phyloP scores from a whole-genome alignment of 2,113 vertebrate genomes.

The Leptobrachium ailaonicum region DNA sequence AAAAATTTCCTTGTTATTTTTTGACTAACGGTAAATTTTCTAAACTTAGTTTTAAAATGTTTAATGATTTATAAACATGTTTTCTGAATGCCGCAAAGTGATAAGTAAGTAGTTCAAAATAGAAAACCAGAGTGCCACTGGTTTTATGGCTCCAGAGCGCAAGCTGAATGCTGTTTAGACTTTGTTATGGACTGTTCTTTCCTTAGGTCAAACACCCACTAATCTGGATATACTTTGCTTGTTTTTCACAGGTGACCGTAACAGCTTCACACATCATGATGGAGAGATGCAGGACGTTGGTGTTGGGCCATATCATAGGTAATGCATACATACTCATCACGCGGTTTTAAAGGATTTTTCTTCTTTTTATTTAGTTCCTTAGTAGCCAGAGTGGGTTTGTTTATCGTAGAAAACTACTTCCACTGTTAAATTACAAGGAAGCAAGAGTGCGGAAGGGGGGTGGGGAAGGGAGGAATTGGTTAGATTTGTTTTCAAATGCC shows the following conservation, averaged over 20 bases:
- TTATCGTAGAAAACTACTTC: conserved; percentile 41
- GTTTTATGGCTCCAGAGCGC: conserved; percentile 50
- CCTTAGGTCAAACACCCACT: conserved; percentile 39
- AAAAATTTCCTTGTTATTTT: too few species aligned
- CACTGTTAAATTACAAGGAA: conserved; percentile 53
- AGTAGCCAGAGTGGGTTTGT: conserved; percentile 43
- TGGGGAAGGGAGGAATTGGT: conserved; percentile 8
- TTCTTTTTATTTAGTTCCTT: neutral
- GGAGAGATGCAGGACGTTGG: conserved; percentile 91
- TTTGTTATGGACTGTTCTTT: conserved; percentile 54
- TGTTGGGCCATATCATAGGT: conserved; percentile 96
- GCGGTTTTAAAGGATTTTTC: conserved; percentile 39
- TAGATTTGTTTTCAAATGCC: conserved; percentile 46
- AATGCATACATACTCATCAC: conserved; percentile 60
- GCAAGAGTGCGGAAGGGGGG: neutral
- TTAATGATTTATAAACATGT: too few species aligned
- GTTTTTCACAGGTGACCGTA: conserved; percentile 87
- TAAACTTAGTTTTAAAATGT: too few species aligned
- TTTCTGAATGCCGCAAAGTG: too few species aligned
- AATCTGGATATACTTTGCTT: conserved; percentile 55
- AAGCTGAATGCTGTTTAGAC: conserved; percentile 36
- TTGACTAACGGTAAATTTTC: too few species aligned
- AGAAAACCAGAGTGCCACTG: conserved; percentile 50
- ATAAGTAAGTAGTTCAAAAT: neutral
- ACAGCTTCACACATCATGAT: conserved; percentile 95